phyloP scores from a whole-genome alignment of 2,113 vertebrate genomes.

The Aldabrachelys gigantea region DNA sequence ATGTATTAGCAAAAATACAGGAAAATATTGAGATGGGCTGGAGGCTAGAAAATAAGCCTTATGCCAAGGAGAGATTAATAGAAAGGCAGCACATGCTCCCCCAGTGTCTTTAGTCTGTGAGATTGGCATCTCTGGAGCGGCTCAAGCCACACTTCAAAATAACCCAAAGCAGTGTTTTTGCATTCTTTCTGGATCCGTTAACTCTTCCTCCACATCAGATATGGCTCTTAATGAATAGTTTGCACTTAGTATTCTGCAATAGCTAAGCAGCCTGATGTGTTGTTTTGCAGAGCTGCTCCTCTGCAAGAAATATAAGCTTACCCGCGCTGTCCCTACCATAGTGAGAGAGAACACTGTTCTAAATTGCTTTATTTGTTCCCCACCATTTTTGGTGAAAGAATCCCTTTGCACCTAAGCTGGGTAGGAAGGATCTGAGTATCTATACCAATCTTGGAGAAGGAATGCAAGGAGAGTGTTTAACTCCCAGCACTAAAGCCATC shows the following conservation, averaged over 20 bases:
- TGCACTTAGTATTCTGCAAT: neutral
- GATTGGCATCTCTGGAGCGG: neutral
- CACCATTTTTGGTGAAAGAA: neutral
- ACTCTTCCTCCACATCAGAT: neutral
- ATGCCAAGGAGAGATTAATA: neutral
- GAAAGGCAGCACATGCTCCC: neutral
- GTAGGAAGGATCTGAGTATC: constrained; percentile 32
- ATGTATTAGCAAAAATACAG: neutral
- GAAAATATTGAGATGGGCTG: neutral
- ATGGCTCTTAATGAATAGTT: neutral
- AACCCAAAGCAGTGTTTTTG: neutral
- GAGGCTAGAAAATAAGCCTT: neutral
- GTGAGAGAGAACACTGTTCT: neutral
- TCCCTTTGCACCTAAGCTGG: neutral
- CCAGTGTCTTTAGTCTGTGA: neutral
- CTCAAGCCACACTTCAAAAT: neutral
- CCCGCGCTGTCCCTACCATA: neutral
- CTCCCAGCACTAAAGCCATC: constrained; percentile 1
- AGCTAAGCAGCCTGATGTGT: neutral
- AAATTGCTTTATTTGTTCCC: neutral
- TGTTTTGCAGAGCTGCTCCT: neutral
- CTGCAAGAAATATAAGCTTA: neutral
- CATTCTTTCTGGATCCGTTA: neutral
- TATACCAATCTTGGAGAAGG: constrained; percentile 22
- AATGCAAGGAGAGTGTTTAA: constrained; percentile 14